phyloP scores from a whole-genome alignment of 2,797 vertebrate genomes.

The Pterois miles region DNA sequence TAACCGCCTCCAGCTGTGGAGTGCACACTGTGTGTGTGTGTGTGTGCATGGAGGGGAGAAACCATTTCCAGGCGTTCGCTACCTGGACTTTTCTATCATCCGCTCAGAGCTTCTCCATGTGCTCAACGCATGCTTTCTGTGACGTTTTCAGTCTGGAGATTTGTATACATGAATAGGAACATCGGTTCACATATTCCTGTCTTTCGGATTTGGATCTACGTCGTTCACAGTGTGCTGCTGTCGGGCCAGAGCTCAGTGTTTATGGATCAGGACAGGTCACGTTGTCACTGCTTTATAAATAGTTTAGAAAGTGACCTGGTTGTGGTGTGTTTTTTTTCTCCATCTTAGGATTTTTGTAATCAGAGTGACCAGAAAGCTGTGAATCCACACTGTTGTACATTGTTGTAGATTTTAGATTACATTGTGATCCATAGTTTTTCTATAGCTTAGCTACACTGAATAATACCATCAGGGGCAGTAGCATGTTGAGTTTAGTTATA shows the following conservation, averaged over 20 bases:
- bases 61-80: constrained; percentile 1
- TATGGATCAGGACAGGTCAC: neutral
- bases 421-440: neutral
- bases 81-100: constrained; percentile 24
- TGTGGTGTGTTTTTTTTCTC: neutral
- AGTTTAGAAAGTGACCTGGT: neutral
- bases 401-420: neutral
- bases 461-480: neutral
- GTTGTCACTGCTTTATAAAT: neutral
- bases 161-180: constrained; percentile 22
- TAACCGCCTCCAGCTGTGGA: constrained; percentile 37
- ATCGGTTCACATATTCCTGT: constrained; percentile 2
- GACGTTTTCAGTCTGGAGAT: constrained; percentile 6
- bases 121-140: neutral
- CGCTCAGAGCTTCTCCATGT: constrained; percentile 6
- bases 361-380: neutral
- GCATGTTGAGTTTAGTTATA: neutral
- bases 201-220: constrained; percentile 12
- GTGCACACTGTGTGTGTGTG: neutral
- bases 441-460: neutral
- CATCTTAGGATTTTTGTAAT: neutral
- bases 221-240: neutral
- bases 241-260: constrained; percentile 4
- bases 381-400: neutral
- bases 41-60: neutral